Evolutionary conservation across 2,888 invertebrate genomes (phyloP), one percentile per base, ranked within the genome.

Genomic region (Torymus texanus): DNA sequence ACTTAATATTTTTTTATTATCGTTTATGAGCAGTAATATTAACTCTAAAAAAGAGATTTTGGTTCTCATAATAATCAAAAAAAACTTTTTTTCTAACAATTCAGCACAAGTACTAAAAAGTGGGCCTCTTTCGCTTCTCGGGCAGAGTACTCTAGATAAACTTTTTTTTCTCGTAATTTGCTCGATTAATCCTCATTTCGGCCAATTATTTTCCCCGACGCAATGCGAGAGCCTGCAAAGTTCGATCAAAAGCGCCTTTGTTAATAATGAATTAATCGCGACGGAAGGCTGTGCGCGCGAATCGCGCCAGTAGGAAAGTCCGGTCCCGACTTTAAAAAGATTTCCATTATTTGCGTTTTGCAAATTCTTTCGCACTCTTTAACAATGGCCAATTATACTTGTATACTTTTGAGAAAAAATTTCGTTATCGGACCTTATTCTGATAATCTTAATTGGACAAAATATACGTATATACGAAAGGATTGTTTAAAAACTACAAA

Each of bases 131-230:
- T 63, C 11, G 13, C n/a, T 29, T 59, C 8, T 29, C 10, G 71
- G 51, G 14, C 41, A 18, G 21, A 50, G 21, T 18, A 24, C 62
- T 62, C 24, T 18, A 50, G 24, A 24, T 59, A 50, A 13, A 29
- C 2, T 63, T 51, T 74, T 70, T 65, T 29, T 53, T 68, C 55
- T 50, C 29, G 13, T 56, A 78, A 65, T 70, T 80, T 13, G 61
- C 71, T 75, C 74, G 65, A 78, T 71, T 78, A 78, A 81, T 81
- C 62, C 72, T 81, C 61, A 72, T 78, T 75, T 78, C 71, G 75
- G 41, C 21, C 61, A 81, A 81, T 71, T 78, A 68, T 73, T 56
- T 78, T 66, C 18, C 59, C 56, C 61, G 13, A 14, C 59, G 16
- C 41, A 14, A 41, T 53, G 16, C 21, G 18, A 41, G 41, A n/a